These are phyloP conservation scores for Vireo griseus DNA, from an alignment of 2,797 vertebrate genomes.

Conservation along the genomic window DNA sequence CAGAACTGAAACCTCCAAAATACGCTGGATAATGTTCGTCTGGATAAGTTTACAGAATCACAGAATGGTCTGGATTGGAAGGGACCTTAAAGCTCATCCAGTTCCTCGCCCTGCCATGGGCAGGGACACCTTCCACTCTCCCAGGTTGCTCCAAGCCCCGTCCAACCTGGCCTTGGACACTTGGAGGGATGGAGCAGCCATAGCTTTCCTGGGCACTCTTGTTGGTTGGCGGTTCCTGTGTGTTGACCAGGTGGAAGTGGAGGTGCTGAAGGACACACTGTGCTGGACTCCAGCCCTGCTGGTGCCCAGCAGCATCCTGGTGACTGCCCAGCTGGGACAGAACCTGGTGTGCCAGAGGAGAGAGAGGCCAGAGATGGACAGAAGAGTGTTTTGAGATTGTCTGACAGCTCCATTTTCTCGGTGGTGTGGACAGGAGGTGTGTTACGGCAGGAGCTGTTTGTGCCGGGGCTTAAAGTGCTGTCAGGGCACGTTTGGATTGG, in stretches of 20 bases:
- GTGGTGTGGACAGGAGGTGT: rapidly evolving
- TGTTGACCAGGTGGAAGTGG: rapidly evolving
- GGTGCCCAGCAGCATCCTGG: neutral
- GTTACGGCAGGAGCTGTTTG: neutral
- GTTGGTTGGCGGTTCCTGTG: neutral
- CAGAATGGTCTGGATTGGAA: neutral
- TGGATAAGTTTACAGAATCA: neutral
- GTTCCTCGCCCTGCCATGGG: neutral
- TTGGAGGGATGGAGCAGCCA: neutral
- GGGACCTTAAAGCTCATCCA: neutral
- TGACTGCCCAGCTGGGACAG: neutral
- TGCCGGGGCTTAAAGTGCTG: neutral
- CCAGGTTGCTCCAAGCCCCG: neutral
- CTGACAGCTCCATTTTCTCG: rapidly evolving
- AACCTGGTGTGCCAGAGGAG: rapidly evolving
- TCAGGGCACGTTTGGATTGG: neutral
- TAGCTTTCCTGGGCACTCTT: neutral
- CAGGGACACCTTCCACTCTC: neutral
- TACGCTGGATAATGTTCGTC: rapidly evolving
- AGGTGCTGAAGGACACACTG: rapidly evolving
- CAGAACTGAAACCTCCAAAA: too few relatives aligned
- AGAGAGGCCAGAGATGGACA: neutral
- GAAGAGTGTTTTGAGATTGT: rapidly evolving
- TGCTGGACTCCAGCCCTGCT: rapidly evolving
- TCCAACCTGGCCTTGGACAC: neutral